A percentile compares a stretch with the other conserved stretches of the same genome.
Evolutionary conservation across 2,113 vertebrate species (phyloP).

Genomic region (Sturnus vulgaris): DNA sequence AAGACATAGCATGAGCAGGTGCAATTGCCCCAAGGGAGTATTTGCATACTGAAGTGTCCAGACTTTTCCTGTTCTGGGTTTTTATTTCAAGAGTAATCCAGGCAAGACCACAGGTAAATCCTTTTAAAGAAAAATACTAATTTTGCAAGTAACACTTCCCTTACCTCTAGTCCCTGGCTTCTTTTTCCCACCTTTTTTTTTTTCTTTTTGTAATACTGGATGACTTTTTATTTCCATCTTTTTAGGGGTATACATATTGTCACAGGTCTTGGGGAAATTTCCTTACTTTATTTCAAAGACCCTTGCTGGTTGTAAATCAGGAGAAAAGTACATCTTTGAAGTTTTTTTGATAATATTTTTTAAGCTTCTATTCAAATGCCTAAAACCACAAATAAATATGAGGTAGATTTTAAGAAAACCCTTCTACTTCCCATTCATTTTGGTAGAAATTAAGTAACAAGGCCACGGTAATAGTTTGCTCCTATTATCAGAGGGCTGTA

Average conservation of each 20-base stretch:
- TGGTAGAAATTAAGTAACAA: neutral
- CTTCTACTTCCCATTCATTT: neutral
- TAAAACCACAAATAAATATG: neutral
- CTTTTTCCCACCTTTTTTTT: neutral
- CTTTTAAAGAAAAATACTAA: neutral
- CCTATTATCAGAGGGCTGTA: neutral
- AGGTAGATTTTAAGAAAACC: neutral
- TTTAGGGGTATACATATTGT: neutral
- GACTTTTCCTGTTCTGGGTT: neutral
- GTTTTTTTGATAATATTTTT: neutral
- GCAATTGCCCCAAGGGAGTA: neutral
- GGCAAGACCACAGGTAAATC: neutral
- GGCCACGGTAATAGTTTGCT: neutral
- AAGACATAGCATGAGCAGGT: neutral
- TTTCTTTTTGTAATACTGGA: neutral
- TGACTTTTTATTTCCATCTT: neutral
- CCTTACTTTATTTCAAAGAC: neutral
- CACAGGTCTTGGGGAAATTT: neutral
- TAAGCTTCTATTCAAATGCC: neutral
- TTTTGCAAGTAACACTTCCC: neutral
- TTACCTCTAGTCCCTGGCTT: fast-evolving
- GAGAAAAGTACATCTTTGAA: neutral
- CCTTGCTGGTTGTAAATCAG: neutral
- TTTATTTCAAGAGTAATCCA: neutral
- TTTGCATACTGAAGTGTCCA: neutral